Evolutionary conservation across 2,113 vertebrate species (phyloP).

Genomic region (Pipa parva): DNA sequence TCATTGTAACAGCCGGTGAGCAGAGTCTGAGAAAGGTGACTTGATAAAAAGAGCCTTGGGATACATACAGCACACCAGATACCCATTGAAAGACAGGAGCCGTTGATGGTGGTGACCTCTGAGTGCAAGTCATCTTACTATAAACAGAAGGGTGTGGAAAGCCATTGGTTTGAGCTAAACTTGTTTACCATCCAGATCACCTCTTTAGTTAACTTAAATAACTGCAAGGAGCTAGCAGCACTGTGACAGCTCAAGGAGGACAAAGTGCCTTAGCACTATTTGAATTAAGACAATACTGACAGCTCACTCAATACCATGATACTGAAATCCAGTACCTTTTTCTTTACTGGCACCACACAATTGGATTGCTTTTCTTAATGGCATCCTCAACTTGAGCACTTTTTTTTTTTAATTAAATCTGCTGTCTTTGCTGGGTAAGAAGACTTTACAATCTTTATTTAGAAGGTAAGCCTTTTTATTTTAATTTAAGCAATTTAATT

Average conservation of each 20-base stretch:
- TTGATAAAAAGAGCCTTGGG: slow-evolving; percentile 58
- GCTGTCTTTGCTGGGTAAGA: not conserved
- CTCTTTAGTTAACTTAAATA: slow-evolving; percentile 62
- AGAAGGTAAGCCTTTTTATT: slow-evolving; percentile 8
- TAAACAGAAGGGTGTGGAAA: slow-evolving; percentile 72
- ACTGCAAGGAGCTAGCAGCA: slow-evolving; percentile 39
- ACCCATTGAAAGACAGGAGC: slow-evolving; percentile 62
- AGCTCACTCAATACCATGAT: slow-evolving; percentile 36
- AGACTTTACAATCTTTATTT: not conserved
- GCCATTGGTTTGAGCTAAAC: slow-evolving; percentile 62
- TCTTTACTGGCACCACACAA: slow-evolving; percentile 36
- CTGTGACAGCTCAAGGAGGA: slow-evolving; percentile 48
- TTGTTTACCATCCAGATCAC: slow-evolving; percentile 63
- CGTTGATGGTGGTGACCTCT: slow-evolving; percentile 68
- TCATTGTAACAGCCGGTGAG: slow-evolving; percentile 57
- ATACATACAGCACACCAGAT: slow-evolving; percentile 61
- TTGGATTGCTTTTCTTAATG: slow-evolving; percentile 50
- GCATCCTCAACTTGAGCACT: slow-evolving; percentile 8
- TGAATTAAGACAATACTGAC: slow-evolving; percentile 46
- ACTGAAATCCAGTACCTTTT: slow-evolving; percentile 17
- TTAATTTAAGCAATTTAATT: too few species aligned
- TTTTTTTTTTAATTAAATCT: slow-evolving; percentile 12
- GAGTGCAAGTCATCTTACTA: slow-evolving; percentile 68
- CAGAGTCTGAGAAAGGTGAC: slow-evolving; percentile 53
- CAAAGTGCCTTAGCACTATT: slow-evolving; percentile 55